Evolutionary conservation across 2,888 invertebrate species (phyloP).

Genomic region (Eucera pruinosa): DNA sequence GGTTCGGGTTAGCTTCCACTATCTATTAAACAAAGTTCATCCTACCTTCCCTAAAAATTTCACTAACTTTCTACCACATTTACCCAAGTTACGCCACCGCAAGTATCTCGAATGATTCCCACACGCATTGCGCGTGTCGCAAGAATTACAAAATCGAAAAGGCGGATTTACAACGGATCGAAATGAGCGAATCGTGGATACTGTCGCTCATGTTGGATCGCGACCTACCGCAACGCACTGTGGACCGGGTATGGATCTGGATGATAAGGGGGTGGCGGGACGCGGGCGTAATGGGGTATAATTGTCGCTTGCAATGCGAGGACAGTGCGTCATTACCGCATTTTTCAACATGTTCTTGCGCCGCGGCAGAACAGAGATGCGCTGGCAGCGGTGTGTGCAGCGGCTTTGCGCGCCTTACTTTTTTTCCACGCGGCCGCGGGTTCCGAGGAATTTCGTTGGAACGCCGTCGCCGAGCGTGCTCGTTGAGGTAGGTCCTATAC

Average conservation of each 20-base stretch:
- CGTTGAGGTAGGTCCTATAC: constrained; percentile 79
- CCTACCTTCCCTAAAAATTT: no score
- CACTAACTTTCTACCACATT: no score
- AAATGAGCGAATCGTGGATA: no score
- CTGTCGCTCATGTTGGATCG: no score
- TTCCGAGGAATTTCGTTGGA: constrained; percentile 82
- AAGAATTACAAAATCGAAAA: no score
- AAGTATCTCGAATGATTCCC: no score
- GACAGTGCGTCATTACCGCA: constrained; percentile 84
- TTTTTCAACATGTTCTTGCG: constrained; percentile 81
- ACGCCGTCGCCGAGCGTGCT: constrained; percentile 74
- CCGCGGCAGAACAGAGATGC: constrained; percentile 59
- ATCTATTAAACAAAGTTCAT: no score
- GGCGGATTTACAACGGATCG: no score
- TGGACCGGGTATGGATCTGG: constrained; percentile 68
- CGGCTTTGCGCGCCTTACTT: constrained; percentile 71
- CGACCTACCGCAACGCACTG: constrained; percentile 82
- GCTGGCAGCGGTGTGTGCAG: constrained; percentile 65
- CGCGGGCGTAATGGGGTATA: constrained; percentile 83
- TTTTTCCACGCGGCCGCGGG: constrained; percentile 72
- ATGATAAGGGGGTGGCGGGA: constrained; percentile 66
- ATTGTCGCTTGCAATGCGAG: constrained; percentile 84
- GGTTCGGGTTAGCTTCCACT: no score
- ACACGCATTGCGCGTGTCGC: no score
- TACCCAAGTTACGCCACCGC: no score